phyloP scores from a whole-genome alignment of 2,888 invertebrate genomes.

The Tiliacea citrago region DNA sequence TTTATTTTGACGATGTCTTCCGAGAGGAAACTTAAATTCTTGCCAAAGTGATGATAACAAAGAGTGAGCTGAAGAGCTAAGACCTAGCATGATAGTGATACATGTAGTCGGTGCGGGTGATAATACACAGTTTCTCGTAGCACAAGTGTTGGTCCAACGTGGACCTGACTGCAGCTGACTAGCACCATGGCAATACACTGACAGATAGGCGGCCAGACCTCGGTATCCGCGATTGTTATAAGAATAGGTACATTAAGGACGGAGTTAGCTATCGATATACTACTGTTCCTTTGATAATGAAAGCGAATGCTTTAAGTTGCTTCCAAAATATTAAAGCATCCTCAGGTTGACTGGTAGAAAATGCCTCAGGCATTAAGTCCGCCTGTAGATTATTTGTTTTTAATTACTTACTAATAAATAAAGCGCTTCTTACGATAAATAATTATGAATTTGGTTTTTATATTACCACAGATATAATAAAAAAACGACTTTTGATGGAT shows the following conservation, averaged over 20 bases:
- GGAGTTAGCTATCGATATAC: not conserved
- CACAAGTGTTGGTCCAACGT: constrained; percentile 46
- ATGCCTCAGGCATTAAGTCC: no score
- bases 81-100: constrained; percentile 4
- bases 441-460: no score
- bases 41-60: not conserved
- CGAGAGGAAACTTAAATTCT: not conserved
- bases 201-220: constrained; percentile 45
- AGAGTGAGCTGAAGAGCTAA: not conserved
- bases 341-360: no score
- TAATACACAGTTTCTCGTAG: constrained; percentile 47
- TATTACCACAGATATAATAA: no score
- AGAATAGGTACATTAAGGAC: not conserved
- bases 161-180: constrained; percentile 42
- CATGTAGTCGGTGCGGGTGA: constrained; percentile 34
- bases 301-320: no score
- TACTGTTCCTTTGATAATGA: no score
- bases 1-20: no score
- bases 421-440: no score
- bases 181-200: constrained; percentile 57
- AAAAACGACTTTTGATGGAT: no score
- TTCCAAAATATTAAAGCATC: no score
- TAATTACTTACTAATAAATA: no score
- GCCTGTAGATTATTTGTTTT: no score
- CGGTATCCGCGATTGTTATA: constrained; percentile 43